Conservation (phyloP, 53 echinoderm and acorn worm genomes). For the Apostichopus leukothele region DNA sequence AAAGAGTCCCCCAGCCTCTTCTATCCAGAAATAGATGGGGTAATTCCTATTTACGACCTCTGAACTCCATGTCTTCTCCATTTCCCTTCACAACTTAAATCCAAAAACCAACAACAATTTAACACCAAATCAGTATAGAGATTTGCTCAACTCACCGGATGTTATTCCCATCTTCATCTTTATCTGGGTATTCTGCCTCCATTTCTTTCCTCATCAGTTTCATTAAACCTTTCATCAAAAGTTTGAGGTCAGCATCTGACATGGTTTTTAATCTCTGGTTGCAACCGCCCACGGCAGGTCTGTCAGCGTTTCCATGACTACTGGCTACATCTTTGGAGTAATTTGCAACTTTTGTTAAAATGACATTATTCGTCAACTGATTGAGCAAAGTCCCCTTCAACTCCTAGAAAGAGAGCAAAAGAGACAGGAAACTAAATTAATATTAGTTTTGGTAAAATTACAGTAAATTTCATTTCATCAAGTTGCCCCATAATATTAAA, state of each 20-base stretch:
- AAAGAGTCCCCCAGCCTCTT: too few species aligned
- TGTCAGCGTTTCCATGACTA: not conserved
- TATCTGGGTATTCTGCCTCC: not conserved
- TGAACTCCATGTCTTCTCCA: too few species aligned
- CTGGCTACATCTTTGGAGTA: not conserved
- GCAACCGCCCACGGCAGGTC: not conserved
- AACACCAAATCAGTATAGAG: too few species aligned
- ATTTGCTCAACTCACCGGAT: not conserved
- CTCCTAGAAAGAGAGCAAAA: not conserved
- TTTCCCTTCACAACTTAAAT: too few species aligned
- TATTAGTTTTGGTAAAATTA: too few species aligned
- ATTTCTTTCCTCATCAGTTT: not conserved
- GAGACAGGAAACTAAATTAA: not conserved
- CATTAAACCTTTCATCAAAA: not conserved
- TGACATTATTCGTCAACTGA: not conserved
- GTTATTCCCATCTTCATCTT: not conserved
- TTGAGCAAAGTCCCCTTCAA: not conserved
- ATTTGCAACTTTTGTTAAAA: not conserved
- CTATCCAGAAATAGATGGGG: too few species aligned
- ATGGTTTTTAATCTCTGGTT: not conserved
- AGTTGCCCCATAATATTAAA: too few species aligned
- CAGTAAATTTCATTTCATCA: too few species aligned
- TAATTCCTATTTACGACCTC: too few species aligned
- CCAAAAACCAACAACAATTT: too few species aligned
- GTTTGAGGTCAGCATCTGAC: not conserved